Percentiles rank a stretch among this genome's conserved stretches.
Conservation (phyloP, 2,113 vertebrate genomes). For the Ginglymostoma cirratum region DNA sequence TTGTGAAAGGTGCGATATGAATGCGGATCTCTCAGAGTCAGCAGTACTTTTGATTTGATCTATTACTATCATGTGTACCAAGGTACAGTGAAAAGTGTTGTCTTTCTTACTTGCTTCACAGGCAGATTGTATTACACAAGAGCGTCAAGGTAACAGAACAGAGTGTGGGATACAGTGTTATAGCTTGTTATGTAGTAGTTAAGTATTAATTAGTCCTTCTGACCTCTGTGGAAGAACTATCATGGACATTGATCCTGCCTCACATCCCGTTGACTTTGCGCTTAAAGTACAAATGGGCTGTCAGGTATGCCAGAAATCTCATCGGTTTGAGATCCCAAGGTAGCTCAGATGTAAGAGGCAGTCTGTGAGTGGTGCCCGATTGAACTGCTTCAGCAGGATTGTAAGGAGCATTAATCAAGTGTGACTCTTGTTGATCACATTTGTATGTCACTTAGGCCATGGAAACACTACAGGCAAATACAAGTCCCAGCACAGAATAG, state of each 20-base stretch:
- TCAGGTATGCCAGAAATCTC: not conserved
- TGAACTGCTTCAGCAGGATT: not conserved
- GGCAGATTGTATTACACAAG: no score
- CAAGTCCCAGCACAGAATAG: not conserved
- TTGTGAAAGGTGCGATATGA: not conserved
- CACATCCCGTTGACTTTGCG: not conserved
- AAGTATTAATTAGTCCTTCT: not conserved
- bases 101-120: no score
- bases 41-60: not conserved
- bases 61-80: no score
- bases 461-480: not conserved
- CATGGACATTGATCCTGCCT: not conserved
- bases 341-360: not conserved
- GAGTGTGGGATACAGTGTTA: no score
- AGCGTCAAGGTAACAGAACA: no score
- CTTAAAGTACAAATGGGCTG: not conserved
- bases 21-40: not conserved
- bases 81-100: no score
- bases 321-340: not conserved
- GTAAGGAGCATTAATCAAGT: not conserved
- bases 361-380: not conserved
- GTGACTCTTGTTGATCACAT: not conserved
- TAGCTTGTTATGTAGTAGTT: not conserved
- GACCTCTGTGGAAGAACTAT: not conserved
- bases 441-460: not conserved